Base-by-base conservation (phyloP, 2,888 invertebrate genomes). In the Rugalucina vietnamica region DNA sequence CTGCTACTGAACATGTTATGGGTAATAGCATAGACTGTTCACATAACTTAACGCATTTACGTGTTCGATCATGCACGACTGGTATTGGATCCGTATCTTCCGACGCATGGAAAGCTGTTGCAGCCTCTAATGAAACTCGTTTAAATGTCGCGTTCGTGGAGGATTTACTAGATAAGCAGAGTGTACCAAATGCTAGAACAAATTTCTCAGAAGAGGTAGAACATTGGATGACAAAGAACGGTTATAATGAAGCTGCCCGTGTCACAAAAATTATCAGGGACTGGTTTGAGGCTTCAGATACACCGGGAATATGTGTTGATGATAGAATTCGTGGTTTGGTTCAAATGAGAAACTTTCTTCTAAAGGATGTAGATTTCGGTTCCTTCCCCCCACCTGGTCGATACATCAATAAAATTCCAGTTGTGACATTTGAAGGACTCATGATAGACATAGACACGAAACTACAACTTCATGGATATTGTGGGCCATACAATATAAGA, bases 141-240 rank as follows among this genome's bases (percentile, higher is more conserved):
- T 39, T 84, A 18, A 76, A 57, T 37, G 4, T 39, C 27, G 24
- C 84, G 2, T 50, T 81, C 18, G 81, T 84, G 18, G 75, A 77
- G 8, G 77, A 84, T 24, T 60, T 84, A 27, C 29, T 81, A n/a
- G 81, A 84, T 27, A 81, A 81, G 60, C 84, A 84, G 27, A 84
- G 75, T 39, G 84, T 78, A 1, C 72, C 77, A 24, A 78, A 78
- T 75, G 84, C 84, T 10, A 18, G 81, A 1, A 84, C 81, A 21
- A 32, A 81, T 50, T 84, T 84, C 36, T 78, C 71, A 1, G 39
- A 54, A 39, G 78, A 81, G 18, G 78, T 84, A 18, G 81, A 81
- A 79, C 21, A 32, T 5, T 82, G 82, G 79, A 82, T 82, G 82
- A 60, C 12, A 5, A 36, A 27, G 14, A 21, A 82, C 70, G 74